phyloP scores from a whole-genome alignment of 2,113 vertebrate genomes.

The Barbus barbus region DNA sequence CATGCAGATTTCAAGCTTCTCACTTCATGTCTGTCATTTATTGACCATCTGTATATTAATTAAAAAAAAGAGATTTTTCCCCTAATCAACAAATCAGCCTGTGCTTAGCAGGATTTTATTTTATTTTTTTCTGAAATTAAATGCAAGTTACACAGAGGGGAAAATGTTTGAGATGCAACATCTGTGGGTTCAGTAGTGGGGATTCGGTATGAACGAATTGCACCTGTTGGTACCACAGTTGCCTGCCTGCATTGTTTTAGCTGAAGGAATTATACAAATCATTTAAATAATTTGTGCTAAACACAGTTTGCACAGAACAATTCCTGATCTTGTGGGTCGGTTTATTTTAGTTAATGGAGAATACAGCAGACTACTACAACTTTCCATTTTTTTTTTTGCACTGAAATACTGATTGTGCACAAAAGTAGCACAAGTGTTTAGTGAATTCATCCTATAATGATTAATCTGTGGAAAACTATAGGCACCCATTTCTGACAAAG shows the following conservation, averaged over 20 bases:
- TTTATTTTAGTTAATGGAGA: neutral
- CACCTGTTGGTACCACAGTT: neutral
- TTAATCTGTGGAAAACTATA: neutral
- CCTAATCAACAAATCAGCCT: neutral
- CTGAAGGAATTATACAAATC: neutral
- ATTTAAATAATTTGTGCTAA: neutral
- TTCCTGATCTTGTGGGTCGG: neutral
- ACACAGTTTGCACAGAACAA: neutral
- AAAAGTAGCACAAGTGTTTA: neutral
- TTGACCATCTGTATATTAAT: neutral
- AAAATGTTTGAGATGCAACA: slow-evolving; percentile 13
- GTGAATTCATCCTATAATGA: neutral
- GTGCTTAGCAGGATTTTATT: neutral
- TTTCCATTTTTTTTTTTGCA: neutral
- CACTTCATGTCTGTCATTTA: neutral
- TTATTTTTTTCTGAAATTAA: neutral
- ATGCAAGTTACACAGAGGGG: neutral
- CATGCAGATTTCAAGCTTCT: neutral
- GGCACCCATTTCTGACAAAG: too few relatives aligned
- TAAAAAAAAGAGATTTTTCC: neutral
- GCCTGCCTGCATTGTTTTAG: neutral
- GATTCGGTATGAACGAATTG: neutral
- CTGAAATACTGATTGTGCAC: neutral
- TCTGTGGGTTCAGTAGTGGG: neutral
- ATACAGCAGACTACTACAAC: neutral